These are phyloP conservation scores for Sylvia atricapilla DNA, from an alignment of 2,113 vertebrate genomes.

Conservation along the genomic window DNA sequence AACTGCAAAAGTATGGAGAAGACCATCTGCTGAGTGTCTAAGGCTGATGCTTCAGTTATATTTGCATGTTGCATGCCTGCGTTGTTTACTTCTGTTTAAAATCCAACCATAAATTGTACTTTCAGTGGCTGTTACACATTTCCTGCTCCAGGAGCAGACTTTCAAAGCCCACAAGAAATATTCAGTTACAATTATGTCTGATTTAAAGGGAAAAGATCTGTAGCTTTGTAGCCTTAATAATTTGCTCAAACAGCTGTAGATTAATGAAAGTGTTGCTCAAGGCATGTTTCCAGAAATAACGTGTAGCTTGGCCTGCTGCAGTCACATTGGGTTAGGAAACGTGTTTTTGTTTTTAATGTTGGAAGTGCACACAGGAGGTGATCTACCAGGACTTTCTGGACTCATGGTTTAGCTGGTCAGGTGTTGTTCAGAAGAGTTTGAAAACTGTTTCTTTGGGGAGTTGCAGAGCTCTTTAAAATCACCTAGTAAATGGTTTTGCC, in stretches of 20 bases:
- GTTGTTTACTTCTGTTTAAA: not conserved
- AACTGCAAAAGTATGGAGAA: not conserved
- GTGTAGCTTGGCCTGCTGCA: not conserved
- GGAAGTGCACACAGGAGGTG: not conserved
- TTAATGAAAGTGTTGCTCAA: slow-evolving; percentile 64
- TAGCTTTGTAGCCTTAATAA: slow-evolving; percentile 58
- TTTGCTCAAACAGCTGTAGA: slow-evolving; percentile 63
- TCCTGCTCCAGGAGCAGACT: slow-evolving; percentile 7
- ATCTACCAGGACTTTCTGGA: not conserved
- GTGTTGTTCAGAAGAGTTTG: not conserved
- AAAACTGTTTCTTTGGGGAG: not conserved
- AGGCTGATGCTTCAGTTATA: not conserved
- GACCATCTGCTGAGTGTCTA: not conserved
- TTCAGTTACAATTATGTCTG: slow-evolving; percentile 9
- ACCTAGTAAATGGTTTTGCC: accelerated
- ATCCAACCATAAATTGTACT: not conserved
- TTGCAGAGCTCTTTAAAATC: not conserved
- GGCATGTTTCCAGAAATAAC: slow-evolving; percentile 63
- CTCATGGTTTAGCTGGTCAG: not conserved
- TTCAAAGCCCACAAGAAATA: slow-evolving; percentile 40
- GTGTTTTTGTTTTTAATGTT: not conserved
- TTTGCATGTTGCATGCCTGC: not conserved
- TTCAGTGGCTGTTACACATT: not conserved
- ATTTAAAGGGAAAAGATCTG: slow-evolving; percentile 48
- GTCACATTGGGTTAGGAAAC: slow-evolving; percentile 39